Conservation (phyloP, 2,113 vertebrate species). For the Atherinomorus stipes region DNA sequence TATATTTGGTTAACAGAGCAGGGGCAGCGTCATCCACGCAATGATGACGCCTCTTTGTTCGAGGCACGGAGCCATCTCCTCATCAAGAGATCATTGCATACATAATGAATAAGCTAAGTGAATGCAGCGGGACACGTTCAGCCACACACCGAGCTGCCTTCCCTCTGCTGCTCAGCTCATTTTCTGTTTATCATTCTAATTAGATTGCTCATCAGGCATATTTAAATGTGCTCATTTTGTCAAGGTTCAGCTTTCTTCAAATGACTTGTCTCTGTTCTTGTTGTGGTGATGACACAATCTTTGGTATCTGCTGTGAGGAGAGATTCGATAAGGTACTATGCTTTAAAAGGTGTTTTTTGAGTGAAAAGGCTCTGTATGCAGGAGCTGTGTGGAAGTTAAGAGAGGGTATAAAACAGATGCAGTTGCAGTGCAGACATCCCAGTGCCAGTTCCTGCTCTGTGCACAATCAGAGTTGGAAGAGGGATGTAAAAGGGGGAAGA, state of each 20-base stretch:
- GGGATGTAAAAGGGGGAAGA: slow-evolving; percentile 37
- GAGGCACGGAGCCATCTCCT: slow-evolving; percentile 19
- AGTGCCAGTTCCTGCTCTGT: slow-evolving; percentile 20
- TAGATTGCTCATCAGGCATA: slow-evolving; percentile 23
- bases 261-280: slow-evolving; percentile 16
- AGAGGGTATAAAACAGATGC: background rate
- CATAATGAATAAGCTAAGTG: slow-evolving; percentile 60
- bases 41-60: slow-evolving; percentile 37
- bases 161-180: slow-evolving; percentile 31
- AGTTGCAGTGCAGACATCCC: background rate
- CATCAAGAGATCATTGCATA: slow-evolving; percentile 52
- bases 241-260: slow-evolving; percentile 20
- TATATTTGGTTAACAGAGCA: slow-evolving; percentile 12
- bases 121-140: slow-evolving; percentile 24
- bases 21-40: background rate
- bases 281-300: slow-evolving; percentile 2
- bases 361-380: background rate
- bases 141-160: background rate
- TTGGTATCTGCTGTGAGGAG: background rate
- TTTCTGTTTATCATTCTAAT: slow-evolving; percentile 28
- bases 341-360: background rate
- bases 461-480: slow-evolving; percentile 43
- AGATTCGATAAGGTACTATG: slow-evolving; percentile 1
- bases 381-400: background rate
- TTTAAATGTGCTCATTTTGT: slow-evolving; percentile 22